phyloP scores from a whole-genome alignment of 1,140 invertebrate species.

The Leptinotarsa undecemlineata region DNA sequence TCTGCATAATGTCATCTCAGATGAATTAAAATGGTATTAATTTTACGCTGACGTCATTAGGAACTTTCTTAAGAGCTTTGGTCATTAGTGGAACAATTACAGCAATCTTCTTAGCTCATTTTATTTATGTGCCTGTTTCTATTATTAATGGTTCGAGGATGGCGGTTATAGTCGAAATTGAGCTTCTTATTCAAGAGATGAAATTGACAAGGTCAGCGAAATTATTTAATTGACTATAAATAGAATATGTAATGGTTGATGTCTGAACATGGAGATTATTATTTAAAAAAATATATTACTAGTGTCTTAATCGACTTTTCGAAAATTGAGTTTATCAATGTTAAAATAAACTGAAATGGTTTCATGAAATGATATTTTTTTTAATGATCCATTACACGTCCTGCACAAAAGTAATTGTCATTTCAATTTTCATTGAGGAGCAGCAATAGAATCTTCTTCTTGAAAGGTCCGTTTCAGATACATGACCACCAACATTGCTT shows the following conservation, averaged over 20 bases:
- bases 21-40: constrained; percentile 24
- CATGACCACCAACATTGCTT: neutral
- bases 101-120: constrained; percentile 5
- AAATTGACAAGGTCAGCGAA: no score
- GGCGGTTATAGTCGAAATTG: no score
- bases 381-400: neutral
- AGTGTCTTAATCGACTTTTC: no score
- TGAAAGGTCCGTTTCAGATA: neutral
- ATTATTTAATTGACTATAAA: no score
- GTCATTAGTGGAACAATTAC: constrained; percentile 14
- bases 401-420: neutral
- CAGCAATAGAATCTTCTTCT: neutral
- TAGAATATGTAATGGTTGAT: no score
- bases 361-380: no score
- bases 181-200: no score
- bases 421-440: neutral
- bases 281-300: no score
- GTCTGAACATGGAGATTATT: no score
- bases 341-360: no score
- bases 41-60: constrained; percentile 20
- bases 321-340: no score
- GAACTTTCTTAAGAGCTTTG: constrained; percentile 16
- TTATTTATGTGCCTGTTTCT: neutral
- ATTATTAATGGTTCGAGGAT: neutral
- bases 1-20: constrained; percentile 21